Conservation (phyloP, 2,113 vertebrate species). For the Stegastes partitus region DNA sequence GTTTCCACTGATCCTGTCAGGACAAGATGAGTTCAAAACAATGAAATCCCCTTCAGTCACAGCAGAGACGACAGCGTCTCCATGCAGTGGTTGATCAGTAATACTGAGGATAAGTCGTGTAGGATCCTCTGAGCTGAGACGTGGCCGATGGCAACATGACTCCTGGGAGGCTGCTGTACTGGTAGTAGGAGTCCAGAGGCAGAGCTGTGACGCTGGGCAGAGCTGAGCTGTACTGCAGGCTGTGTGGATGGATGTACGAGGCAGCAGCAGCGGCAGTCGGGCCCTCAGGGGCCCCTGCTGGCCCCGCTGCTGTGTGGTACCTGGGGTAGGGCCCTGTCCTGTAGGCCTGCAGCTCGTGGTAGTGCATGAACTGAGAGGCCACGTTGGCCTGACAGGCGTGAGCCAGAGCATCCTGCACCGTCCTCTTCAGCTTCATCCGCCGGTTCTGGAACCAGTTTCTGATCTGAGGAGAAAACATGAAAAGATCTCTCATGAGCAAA, state of each 20-base stretch:
- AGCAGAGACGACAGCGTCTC: neutral
- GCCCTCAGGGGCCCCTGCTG: conserved; percentile 54
- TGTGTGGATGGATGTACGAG: conserved; percentile 68
- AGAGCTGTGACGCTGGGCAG: conserved; percentile 66
- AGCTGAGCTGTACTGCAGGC: conserved; percentile 69
- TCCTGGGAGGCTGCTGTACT: conserved; percentile 71
- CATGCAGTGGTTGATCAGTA: conserved; percentile 64
- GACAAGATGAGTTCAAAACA: neutral
- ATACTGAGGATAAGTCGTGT: conserved; percentile 72
- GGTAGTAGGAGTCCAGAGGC: conserved; percentile 79
- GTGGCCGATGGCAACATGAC: conserved; percentile 66
- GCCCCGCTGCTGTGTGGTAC: conserved; percentile 57
- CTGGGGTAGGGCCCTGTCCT: conserved; percentile 73
- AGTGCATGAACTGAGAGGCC: conserved; percentile 79
- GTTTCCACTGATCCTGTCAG: conserved; percentile 7
- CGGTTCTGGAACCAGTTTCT: conserved; percentile 94
- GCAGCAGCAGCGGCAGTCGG: neutral
- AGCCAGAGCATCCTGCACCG: conserved; percentile 87
- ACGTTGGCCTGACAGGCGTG: conserved; percentile 83
- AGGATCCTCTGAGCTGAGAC: conserved; percentile 55
- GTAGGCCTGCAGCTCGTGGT: conserved; percentile 81
- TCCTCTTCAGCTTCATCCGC: conserved; percentile 90
- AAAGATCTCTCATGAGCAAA: neutral
- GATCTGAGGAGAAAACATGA: conserved; percentile 79
- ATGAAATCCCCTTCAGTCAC: no score